phyloP scores from a whole-genome alignment of 1,140 invertebrate species.

The Drosophila burlai region DNA sequence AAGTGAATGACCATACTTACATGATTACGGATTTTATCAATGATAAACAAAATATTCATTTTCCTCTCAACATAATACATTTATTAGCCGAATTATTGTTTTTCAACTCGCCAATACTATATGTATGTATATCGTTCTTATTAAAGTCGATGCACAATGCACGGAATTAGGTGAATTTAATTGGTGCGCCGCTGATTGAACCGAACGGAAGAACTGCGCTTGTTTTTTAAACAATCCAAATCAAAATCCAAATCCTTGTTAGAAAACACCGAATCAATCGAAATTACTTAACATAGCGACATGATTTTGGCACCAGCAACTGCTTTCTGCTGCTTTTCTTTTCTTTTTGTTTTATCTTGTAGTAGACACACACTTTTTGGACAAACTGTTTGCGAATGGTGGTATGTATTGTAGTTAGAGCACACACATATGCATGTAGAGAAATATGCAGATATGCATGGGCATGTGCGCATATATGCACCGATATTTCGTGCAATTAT shows the following conservation, averaged over 20 bases:
- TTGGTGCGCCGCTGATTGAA: slow-evolving; percentile 2
- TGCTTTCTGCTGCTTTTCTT: not conserved
- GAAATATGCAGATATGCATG: slow-evolving; percentile 40
- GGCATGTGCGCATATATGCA: slow-evolving; percentile 34
- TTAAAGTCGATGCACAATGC: slow-evolving; percentile 20
- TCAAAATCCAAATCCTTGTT: slow-evolving; percentile 13
- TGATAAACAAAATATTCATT: slow-evolving; percentile 34
- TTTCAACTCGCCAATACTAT: slow-evolving; percentile 9
- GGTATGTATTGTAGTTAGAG: slow-evolving; percentile 46
- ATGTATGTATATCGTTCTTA: not conserved
- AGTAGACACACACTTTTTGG: slow-evolving; percentile 41
- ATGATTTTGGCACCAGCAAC: slow-evolving; percentile 30
- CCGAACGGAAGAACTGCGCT: not conserved
- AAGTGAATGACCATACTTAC: slow-evolving; percentile 34
- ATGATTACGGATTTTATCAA: slow-evolving; percentile 34
- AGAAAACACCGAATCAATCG: slow-evolving; percentile 31
- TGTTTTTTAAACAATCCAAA: slow-evolving; percentile 15
- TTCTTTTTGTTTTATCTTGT: slow-evolving; percentile 37
- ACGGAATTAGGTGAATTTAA: slow-evolving; percentile 21
- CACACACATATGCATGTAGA: slow-evolving; percentile 43
- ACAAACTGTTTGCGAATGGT: slow-evolving; percentile 46
- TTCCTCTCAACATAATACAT: slow-evolving; percentile 23
- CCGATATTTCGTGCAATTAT: slow-evolving; percentile 35
- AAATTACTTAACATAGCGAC: slow-evolving; percentile 48
- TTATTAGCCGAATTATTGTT: slow-evolving; percentile 19